Conservation (phyloP, 2,797 vertebrate species). For the Pseudopleuronectes americanus region DNA sequence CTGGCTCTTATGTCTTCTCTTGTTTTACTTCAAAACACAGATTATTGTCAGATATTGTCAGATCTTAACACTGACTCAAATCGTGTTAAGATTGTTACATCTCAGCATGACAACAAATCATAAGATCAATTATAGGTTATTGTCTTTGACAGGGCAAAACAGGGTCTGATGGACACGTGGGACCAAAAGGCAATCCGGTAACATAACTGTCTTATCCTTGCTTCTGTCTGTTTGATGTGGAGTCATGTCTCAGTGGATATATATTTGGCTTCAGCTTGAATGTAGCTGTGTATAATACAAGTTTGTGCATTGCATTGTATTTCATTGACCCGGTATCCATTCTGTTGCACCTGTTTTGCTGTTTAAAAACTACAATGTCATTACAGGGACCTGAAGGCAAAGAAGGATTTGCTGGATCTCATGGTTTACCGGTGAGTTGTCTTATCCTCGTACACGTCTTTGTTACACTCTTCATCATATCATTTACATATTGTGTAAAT, state of each 20-base stretch:
- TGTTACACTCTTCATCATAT: not conserved
- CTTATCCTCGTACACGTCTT: not conserved
- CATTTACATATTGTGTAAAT: not conserved
- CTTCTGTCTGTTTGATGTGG: not conserved
- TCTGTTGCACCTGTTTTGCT: not conserved
- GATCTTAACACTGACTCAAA: not conserved
- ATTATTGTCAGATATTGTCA: constrained; percentile 5
- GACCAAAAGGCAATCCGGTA: constrained; percentile 69
- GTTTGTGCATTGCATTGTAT: not conserved
- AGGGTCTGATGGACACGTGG: constrained; percentile 55
- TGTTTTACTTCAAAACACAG: not conserved
- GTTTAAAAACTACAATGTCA: not conserved
- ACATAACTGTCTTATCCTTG: constrained; percentile 1
- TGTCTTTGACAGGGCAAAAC: constrained; percentile 64
- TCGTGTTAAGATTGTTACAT: not conserved
- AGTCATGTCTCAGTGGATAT: not conserved
- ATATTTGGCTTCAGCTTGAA: not conserved
- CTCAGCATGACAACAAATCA: not conserved
- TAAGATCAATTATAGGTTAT: constrained; percentile 21
- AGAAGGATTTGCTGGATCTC: constrained; percentile 71
- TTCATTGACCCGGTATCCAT: not conserved
- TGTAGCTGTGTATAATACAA: not conserved
- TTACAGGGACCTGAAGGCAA: constrained; percentile 61
- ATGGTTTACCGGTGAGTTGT: constrained; percentile 69
- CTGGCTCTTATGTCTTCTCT: not conserved